Percentiles rank a stretch among this genome's conserved stretches.
These are phyloP conservation scores for Dissostichus mawsoni DNA, from an alignment of 2,113 vertebrate genomes.

Conservation along the genomic window DNA sequence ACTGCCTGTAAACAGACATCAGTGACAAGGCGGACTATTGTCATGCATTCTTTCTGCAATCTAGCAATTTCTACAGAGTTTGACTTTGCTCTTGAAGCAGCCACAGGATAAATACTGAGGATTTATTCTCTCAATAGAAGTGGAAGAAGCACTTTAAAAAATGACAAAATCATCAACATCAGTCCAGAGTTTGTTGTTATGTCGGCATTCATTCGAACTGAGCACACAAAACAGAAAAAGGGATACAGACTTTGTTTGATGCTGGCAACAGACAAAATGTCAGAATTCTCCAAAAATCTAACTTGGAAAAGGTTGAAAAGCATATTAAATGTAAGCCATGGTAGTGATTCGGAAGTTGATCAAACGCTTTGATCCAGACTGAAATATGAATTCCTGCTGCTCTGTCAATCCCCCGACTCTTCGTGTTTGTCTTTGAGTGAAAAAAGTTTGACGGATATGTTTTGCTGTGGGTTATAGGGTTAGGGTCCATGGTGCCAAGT, in stretches of 20 bases:
- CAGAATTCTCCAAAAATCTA: not conserved
- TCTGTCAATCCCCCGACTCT: not conserved
- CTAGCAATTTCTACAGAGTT: not conserved
- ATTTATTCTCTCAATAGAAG: not conserved
- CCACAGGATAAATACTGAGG: conserved; percentile 8
- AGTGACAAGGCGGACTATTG: not conserved
- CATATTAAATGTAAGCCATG: not conserved
- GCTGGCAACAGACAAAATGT: not conserved
- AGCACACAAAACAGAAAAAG: not conserved
- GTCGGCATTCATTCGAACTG: not conserved
- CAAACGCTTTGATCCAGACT: not conserved
- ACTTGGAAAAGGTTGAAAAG: not conserved
- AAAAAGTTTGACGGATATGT: too few species aligned
- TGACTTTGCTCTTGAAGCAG: conserved; percentile 1
- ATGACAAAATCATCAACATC: not conserved
- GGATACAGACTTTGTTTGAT: not conserved
- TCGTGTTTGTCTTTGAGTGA: too few species aligned
- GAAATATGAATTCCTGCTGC: not conserved
- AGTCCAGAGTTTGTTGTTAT: not conserved
- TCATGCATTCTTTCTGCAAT: not conserved
- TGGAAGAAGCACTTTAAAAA: not conserved
- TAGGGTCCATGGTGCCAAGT: too few species aligned
- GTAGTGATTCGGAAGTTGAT: not conserved
- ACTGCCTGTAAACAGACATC: not conserved
- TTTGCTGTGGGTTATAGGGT: too few species aligned